phyloP scores from a whole-genome alignment of 1,140 invertebrate species.

The Drosophila nasuta region DNA sequence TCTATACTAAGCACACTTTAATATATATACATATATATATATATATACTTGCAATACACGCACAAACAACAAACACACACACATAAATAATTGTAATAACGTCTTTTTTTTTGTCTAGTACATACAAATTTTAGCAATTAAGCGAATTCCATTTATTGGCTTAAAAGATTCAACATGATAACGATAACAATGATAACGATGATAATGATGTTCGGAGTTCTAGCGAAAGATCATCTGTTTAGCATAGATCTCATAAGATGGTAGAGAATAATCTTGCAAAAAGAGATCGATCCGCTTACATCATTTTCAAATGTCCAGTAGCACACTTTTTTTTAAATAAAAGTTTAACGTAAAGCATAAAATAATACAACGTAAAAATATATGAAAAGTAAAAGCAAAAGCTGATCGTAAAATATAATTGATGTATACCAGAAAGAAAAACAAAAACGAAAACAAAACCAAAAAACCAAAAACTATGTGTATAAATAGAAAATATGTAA shows the following conservation, averaged over 20 bases:
- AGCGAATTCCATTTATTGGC: conserved; percentile 43
- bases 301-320: conserved; percentile 65
- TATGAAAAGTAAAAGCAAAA: conserved; percentile 40
- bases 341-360: conserved; percentile 41
- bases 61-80: conserved; percentile 40
- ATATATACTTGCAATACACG: conserved; percentile 37
- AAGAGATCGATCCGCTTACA: conserved; percentile 20
- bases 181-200: background rate
- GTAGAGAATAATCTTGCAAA: conserved; percentile 1
- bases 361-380: conserved; percentile 12
- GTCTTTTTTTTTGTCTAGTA: conserved; percentile 65
- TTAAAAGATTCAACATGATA: conserved; percentile 34
- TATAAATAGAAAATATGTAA: conserved; percentile 64
- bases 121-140: conserved; percentile 47
- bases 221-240: background rate
- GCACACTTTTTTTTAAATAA: conserved; percentile 65
- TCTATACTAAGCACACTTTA: conserved; percentile 35
- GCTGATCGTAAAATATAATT: conserved; percentile 60
- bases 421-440: conserved; percentile 61
- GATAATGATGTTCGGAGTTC: background rate
- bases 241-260: conserved; percentile 1
- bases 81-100: conserved; percentile 59
- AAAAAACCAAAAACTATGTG: conserved; percentile 52
- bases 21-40: conserved; percentile 49
- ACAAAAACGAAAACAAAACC: background rate